Percentiles rank a stretch among this genome's conserved stretches.
Conservation (phyloP, 2,113 vertebrate species). For the Mohoua ochrocephala region DNA sequence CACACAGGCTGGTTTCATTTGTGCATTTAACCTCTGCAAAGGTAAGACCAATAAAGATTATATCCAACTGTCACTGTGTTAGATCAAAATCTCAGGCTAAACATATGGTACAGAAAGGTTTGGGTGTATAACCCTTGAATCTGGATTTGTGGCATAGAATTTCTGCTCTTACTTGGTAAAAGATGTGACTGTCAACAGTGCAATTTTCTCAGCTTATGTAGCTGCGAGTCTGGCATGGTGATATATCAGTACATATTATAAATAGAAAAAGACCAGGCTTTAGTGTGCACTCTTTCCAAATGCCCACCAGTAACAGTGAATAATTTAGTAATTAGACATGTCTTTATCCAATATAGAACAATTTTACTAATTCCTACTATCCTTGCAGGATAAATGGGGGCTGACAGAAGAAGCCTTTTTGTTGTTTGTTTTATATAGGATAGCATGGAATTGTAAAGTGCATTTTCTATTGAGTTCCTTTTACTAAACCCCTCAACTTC, state of each 20-base stretch:
- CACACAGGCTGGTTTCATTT: constrained; percentile 53
- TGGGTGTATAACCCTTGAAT: constrained; percentile 25
- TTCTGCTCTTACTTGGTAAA: constrained; percentile 16
- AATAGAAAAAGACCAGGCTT: not conserved
- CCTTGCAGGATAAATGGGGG: not conserved
- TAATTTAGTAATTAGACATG: not conserved
- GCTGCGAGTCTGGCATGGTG: not conserved
- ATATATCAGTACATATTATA: not conserved
- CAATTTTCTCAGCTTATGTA: constrained; percentile 46
- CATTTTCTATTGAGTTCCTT: not conserved
- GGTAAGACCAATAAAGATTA: constrained; percentile 54
- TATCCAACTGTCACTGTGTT: constrained; percentile 53
- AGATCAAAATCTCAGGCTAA: constrained; percentile 30
- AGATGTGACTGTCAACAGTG: not conserved
- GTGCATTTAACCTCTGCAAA: constrained; percentile 49
- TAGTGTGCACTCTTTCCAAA: not conserved
- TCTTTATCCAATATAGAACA: not conserved
- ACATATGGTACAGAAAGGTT: constrained; percentile 15
- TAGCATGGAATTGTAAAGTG: not conserved
- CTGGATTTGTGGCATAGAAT: not conserved
- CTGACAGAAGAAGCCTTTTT: not conserved
- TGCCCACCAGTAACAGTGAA: not conserved
- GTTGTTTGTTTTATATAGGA: not conserved
- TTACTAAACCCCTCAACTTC: not conserved
- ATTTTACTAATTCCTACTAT: not conserved